Evolutionary conservation across 2,797 vertebrate genomes (phyloP), one percentile per base, ranked within the genome.

Genomic region (Craterocephalus amniculus): DNA sequence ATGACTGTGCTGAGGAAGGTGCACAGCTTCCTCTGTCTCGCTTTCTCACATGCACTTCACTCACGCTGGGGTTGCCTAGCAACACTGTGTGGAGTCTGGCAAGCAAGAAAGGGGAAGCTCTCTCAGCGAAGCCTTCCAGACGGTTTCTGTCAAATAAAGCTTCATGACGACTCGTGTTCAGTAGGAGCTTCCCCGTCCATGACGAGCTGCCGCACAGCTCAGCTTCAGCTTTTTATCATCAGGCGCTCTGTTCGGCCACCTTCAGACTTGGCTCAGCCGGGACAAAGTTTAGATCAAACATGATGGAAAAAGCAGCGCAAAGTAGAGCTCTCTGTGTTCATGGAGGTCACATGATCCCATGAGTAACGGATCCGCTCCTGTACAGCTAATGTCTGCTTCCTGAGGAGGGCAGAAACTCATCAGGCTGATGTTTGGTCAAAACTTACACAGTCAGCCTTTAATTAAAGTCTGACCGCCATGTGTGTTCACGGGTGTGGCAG

Each of bases 31-130:
- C 66, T 72, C 70, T 16, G 27, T 70, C 31, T 36, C 57, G 31
- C 12, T 26, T 35, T 0, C 54, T 27, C 56, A 1, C 64, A 58
- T 49, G 77, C 59, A 63, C 60, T 65, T 65, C 63, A 61, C 78
- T 76, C 80, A 66, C 83, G 68, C 69, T 14, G 67, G 66, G 60
- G 72, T 94, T 95, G 90, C 94, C 87, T 93, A 93, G 92, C 93
- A 94, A 95, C 94, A 66, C 78, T 82, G 83, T 66, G 86, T 84
- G 73, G 86, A 91, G 85, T 89, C 83, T 74, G 80, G 69, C 62
- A 81, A 78, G 78, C 61, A 69, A 68, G 74, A 82, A 82, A 72
- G 56, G 85, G 84, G 84, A 86, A 86, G 84, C 87, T 90, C 80
- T 16, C 81, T 74, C 66, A 66, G 83, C 38, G 12, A 78, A 74